Percentiles rank a stretch among this genome's conserved stretches.
phyloP scores from a whole-genome alignment of 2,888 invertebrate genomes.

The Folsomia candida region DNA sequence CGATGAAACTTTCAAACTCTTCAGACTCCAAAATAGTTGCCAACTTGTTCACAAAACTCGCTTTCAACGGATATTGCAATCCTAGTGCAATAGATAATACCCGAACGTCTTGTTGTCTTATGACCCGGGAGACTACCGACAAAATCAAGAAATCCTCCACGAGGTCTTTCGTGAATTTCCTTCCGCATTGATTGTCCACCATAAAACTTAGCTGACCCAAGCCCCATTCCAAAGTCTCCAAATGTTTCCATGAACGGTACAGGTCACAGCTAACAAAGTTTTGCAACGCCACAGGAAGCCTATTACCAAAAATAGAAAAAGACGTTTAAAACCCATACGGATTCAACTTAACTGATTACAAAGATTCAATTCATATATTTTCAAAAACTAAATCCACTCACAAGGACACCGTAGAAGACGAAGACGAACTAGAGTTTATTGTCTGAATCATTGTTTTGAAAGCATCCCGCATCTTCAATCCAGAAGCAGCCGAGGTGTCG shows the following conservation, averaged over 20 bases:
- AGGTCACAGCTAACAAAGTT: constrained; percentile 38
- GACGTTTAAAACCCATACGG: not conserved
- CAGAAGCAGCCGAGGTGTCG: no score
- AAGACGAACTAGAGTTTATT: no score
- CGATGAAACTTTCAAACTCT: constrained; percentile 56
- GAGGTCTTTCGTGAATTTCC: constrained; percentile 19
- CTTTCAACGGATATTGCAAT: constrained; percentile 36
- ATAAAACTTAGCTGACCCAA: constrained; percentile 30
- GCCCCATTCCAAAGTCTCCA: constrained; percentile 33
- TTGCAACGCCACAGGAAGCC: constrained; percentile 13
- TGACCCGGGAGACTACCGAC: constrained; percentile 31
- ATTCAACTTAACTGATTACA: no score
- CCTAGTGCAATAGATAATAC: constrained; percentile 29
- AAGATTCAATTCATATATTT: no score
- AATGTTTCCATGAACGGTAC: constrained; percentile 42
- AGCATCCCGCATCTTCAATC: no score
- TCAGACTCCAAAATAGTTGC: constrained; percentile 60
- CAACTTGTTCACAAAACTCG: constrained; percentile 53
- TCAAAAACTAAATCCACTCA: no score
- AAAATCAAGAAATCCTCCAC: constrained; percentile 39
- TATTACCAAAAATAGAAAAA: not conserved
- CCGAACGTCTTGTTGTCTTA: constrained; percentile 31
- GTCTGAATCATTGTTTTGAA: no score
- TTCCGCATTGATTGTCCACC: constrained; percentile 31
- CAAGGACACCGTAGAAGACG: no score